Percentiles rank a stretch among this genome's conserved stretches.
phyloP scores from a whole-genome alignment of 2,113 vertebrate species.

The Colaptes auratus region DNA sequence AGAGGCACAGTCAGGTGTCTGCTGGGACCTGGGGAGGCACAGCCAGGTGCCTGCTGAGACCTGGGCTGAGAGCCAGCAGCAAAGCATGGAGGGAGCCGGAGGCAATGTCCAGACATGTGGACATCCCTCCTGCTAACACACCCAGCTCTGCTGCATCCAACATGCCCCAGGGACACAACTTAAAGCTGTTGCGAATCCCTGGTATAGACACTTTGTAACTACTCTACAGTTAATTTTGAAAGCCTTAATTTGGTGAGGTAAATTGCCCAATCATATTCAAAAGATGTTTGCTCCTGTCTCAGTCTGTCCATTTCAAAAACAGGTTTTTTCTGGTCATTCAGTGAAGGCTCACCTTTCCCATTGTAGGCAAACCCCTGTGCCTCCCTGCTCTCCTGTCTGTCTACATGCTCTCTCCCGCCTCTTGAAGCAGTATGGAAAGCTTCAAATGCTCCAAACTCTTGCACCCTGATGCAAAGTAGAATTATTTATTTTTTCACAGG shows the following conservation, averaged over 20 bases:
- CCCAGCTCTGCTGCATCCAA: accelerated
- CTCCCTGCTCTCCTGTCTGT: not conserved
- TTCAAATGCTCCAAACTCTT: not conserved
- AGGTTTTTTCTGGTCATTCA: not conserved
- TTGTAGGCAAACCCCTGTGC: not conserved
- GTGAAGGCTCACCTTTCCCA: not conserved
- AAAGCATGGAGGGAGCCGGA: not conserved
- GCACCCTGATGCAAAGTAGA: not conserved
- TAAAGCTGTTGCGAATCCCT: not conserved
- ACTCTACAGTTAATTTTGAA: not conserved
- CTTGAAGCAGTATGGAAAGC: not conserved
- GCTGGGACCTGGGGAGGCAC: not conserved
- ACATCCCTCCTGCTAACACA: not conserved
- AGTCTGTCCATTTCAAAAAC: not conserved
- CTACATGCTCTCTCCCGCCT: not conserved
- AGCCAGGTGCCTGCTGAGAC: not conserved
- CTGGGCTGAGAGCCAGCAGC: accelerated
- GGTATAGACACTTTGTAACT: not conserved
- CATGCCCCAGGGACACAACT: accelerated
- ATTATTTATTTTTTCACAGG: not conserved
- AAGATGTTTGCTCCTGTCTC: not conserved
- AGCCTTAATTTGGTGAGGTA: not conserved
- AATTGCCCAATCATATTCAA: not conserved
- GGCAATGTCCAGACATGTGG: not conserved
- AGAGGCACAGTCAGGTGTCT: not conserved